Conservation (phyloP, 2,113 vertebrate species). For the Edolisoma coerulescens region DNA sequence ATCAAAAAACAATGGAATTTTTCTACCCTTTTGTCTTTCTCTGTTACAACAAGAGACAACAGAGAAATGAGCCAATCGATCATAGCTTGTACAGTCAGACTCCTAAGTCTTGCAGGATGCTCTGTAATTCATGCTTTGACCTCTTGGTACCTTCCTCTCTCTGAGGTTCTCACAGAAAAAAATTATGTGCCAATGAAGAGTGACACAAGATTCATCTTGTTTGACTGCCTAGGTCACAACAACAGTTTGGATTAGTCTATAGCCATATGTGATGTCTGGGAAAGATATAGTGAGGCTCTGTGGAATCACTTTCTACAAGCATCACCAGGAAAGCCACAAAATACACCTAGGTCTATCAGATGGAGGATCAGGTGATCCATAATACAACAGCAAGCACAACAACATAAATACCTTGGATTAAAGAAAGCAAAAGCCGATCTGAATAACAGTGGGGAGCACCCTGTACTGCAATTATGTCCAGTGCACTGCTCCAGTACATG, state of each 20-base stretch:
- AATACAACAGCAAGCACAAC: not conserved
- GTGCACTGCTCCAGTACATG: too few relatives aligned
- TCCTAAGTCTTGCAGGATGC: constrained; percentile 2
- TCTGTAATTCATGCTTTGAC: constrained; percentile 49
- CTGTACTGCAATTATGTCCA: not conserved
- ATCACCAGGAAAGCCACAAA: not conserved
- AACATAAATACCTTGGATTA: not conserved
- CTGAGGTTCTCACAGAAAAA: constrained; percentile 35
- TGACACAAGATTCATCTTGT: constrained; percentile 59
- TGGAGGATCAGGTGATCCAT: not conserved
- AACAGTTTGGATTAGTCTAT: constrained; percentile 15
- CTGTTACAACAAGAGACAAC: not conserved
- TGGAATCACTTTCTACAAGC: not conserved
- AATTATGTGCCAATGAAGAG: constrained; percentile 50
- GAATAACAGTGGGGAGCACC: not conserved
- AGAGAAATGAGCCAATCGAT: constrained; percentile 5
- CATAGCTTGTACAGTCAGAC: not conserved
- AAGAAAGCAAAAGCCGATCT: not conserved
- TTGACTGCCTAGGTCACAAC: constrained; percentile 37
- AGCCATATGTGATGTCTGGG: not conserved
- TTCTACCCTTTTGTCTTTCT: not conserved
- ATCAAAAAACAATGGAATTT: not conserved
- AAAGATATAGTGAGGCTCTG: not conserved
- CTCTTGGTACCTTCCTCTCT: constrained; percentile 1
- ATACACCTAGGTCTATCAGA: not conserved